These are phyloP conservation scores for Masticophis lateralis DNA, from an alignment of 2,797 vertebrate genomes.

Conservation along the genomic window DNA sequence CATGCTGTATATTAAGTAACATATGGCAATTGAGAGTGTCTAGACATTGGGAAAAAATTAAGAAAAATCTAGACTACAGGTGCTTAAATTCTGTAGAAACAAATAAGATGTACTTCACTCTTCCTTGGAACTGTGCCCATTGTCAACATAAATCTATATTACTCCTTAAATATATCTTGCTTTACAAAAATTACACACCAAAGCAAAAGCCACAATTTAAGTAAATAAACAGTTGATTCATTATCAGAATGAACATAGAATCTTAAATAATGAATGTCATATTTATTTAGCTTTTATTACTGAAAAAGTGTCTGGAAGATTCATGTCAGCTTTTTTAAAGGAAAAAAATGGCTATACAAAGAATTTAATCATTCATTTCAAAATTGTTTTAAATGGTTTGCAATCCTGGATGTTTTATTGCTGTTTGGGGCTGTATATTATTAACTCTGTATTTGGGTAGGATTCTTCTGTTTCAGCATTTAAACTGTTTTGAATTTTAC, in stretches of 20 bases:
- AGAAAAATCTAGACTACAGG: not conserved
- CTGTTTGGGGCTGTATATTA: slow-evolving; percentile 24
- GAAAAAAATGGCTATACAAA: slow-evolving; percentile 32
- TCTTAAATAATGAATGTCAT: slow-evolving; percentile 31
- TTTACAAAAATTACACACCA: slow-evolving; percentile 17
- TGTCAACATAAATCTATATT: slow-evolving; percentile 15
- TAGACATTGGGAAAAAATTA: not conserved
- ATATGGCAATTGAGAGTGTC: not conserved
- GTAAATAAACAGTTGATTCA: slow-evolving; percentile 14
- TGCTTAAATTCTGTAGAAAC: not conserved
- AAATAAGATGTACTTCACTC: not conserved
- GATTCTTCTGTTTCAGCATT: slow-evolving; percentile 37
- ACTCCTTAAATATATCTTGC: slow-evolving; percentile 36
- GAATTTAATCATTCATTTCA: slow-evolving; percentile 47
- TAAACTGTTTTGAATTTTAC: slow-evolving; percentile 13
- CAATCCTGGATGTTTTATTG: slow-evolving; percentile 37
- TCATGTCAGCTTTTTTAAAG: slow-evolving; percentile 47
- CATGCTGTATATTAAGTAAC: not conserved
- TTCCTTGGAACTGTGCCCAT: slow-evolving; percentile 24
- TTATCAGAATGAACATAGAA: slow-evolving; percentile 25
- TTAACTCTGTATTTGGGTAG: slow-evolving; percentile 38
- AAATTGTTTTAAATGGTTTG: slow-evolving; percentile 34
- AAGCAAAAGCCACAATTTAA: not conserved
- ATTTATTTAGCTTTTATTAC: slow-evolving; percentile 47
- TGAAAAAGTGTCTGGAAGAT: slow-evolving; percentile 42